Conservation (phyloP, 2,797 vertebrate species). For the Brachyrhaphis roseni region DNA sequence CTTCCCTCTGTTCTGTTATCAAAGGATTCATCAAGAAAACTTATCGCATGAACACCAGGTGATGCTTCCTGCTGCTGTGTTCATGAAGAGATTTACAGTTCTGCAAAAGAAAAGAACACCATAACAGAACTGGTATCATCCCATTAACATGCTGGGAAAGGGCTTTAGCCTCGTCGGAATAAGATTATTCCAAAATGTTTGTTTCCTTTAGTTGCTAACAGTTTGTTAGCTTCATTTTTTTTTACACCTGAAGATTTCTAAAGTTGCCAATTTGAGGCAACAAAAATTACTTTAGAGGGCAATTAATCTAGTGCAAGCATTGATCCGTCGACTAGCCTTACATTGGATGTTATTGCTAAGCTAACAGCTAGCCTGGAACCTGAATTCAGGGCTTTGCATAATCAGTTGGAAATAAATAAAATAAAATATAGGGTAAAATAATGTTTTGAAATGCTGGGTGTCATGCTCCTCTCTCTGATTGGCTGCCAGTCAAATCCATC, state of each 20-base stretch:
- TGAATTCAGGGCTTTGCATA: neutral
- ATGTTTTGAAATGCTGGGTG: no score
- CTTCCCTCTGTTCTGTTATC: neutral
- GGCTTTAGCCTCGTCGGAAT: neutral
- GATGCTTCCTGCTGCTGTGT: neutral
- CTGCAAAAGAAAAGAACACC: neutral
- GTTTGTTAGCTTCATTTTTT: neutral
- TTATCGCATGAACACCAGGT: neutral
- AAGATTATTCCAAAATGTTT: neutral
- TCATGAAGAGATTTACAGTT: neutral
- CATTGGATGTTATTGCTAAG: neutral
- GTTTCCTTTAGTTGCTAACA: neutral
- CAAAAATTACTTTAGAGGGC: neutral
- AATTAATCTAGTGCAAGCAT: neutral
- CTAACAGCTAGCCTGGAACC: neutral
- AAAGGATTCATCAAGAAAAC: neutral
- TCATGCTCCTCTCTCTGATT: neutral
- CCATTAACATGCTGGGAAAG: neutral
- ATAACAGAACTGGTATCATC: neutral
- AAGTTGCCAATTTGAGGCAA: neutral
- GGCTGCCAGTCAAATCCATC: neutral
- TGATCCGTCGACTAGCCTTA: neutral
- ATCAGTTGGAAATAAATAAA: neutral
- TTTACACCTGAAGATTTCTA: neutral
- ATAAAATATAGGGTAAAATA: no score